Evolutionary conservation across 2,888 invertebrate species (phyloP).

Genomic region (Rambutsinella grinnellia): DNA sequence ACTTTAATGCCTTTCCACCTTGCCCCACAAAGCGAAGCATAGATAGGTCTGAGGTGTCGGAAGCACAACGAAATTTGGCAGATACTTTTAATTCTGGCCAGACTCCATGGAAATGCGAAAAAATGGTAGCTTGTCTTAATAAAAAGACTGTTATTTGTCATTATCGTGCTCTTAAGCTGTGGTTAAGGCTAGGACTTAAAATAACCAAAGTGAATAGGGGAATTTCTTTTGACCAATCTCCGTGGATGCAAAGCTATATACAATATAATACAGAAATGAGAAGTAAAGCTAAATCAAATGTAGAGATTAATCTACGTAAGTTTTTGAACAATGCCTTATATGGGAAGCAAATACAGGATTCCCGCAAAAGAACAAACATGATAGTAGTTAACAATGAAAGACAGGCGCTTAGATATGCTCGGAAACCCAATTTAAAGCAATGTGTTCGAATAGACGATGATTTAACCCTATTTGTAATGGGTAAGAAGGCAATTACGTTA

Average conservation of each 20-base stretch:
- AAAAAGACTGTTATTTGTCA: conserved; percentile 19
- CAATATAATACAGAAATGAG: conserved; percentile 11
- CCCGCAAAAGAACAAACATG: conserved; percentile 24
- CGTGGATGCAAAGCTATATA: conserved; percentile 27
- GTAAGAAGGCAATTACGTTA: conserved; percentile 3
- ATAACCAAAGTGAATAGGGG: conserved; percentile 23
- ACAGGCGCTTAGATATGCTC: neutral
- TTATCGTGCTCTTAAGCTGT: conserved; percentile 27
- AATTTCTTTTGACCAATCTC: conserved; percentile 6
- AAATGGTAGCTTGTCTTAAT: conserved; percentile 25
- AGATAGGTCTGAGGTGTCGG: neutral
- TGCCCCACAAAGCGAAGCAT: conserved; percentile 7
- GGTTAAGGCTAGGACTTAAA: conserved; percentile 24
- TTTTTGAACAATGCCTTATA: conserved; percentile 18
- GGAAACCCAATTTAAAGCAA: conserved; percentile 39
- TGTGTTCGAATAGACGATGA: neutral
- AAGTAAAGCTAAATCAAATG: neutral
- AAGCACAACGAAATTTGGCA: neutral
- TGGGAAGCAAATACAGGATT: conserved; percentile 32
- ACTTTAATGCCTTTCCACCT: conserved; percentile 24
- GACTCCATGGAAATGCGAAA: conserved; percentile 6
- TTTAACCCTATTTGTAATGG: conserved; percentile 2
- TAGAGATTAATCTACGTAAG: conserved; percentile 15
- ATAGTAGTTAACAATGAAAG: conserved; percentile 18
- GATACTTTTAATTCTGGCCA: neutral